Base-by-base conservation (phyloP, 2,888 invertebrate genomes). In the Drosophila koepferae region DNA sequence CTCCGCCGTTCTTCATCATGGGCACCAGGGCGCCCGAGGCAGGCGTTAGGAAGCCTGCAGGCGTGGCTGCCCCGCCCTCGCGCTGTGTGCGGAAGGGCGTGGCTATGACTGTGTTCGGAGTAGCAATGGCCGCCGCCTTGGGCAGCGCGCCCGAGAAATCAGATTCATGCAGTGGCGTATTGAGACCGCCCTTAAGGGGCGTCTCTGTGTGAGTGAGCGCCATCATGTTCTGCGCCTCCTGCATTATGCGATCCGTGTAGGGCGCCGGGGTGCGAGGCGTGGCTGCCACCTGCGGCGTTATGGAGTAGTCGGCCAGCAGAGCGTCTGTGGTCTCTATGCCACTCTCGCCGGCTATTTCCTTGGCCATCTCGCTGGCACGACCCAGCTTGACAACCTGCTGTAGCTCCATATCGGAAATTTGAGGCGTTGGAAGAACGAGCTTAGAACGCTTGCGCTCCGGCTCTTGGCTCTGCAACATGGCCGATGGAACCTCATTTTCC, bases 191-290 rank as follows among this genome's bases (percentile, higher is more conserved):
- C 93, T 99, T 99, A 20, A 99, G 94, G 0, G 99, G 99, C 0
- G 99, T 99, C 91, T 99, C 99, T 2, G 99, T 98, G 92, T 99
- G 99, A 0, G 98, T 98, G 23, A 99, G 94, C 0, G 99, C 99
- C 97, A 99, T 98, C 91, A 99, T 97, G 92, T 99, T 99, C 93
- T 99, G 99, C 0, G 99, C 99, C 93, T 99, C 99, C 95, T 99
- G 96, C 72, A 97, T 94, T 75, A 97, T 96, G 81, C 95, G 95
- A 93, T 99, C 98, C 14, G 96, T 96, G 63, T 96, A 95, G 5
- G 95, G 96, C 2, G 97, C 96, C 3, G 98, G 98, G 0, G 99
- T 99, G 68, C 98, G 95, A 2, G 98, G 98, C 23, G 96, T 96
- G 36, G 95, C 95, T 14, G 95, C 94, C 59, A 95, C 95, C 77